Evolutionary conservation across 1,140 invertebrate genomes (phyloP), one percentile per base, ranked within the genome.

Genomic region (Drosophila azteca): DNA sequence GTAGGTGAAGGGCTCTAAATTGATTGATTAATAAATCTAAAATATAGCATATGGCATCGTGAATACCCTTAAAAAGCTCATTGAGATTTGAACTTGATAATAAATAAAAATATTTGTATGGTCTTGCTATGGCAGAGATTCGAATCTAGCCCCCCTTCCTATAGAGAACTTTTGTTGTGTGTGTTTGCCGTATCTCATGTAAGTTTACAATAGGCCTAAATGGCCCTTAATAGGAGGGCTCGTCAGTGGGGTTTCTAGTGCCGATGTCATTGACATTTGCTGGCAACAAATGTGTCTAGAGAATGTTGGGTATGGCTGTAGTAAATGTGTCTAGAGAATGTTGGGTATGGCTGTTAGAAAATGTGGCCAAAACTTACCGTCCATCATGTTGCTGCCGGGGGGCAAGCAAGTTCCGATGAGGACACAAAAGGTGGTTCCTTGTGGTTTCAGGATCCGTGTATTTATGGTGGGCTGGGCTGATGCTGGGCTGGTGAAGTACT

Each of bases 341-440:
- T 76, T 76, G 72, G 9, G 48, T 31, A 31, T 13, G 26, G n/a
- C n/a, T n/a, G 0, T n/a, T 1, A 17, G 24, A 5, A 24, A 24
- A 24, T 26, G 24, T 26, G 24, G 24, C 24, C 17, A 1, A 7
- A 41, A 74, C 87, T 90, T 87, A 90, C 87, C 87, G 63, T 70
- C 41, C 87, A 90, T 90, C 62, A 65, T 85, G 74, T 41, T 72
- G 87, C 82, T 77, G 87, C 87, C 77, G 52, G 76, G 52, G 76
- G 54, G 48, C 70, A 39, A 85, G 77, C 87, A 79, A 82, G 71
- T 79, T 77, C 80, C 80, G 48, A 63, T 70, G 63, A 78, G 62
- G 71, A 68, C 67, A 68, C 50, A 58, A 77, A 62, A 13, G 35
- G 35, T 20, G 6, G 15, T 46, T 53, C 54, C 44, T 63, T 45